These are phyloP conservation scores for Uromys caudimaculatus DNA, from an alignment of 2,797 vertebrate species.

Conservation along the genomic window DNA sequence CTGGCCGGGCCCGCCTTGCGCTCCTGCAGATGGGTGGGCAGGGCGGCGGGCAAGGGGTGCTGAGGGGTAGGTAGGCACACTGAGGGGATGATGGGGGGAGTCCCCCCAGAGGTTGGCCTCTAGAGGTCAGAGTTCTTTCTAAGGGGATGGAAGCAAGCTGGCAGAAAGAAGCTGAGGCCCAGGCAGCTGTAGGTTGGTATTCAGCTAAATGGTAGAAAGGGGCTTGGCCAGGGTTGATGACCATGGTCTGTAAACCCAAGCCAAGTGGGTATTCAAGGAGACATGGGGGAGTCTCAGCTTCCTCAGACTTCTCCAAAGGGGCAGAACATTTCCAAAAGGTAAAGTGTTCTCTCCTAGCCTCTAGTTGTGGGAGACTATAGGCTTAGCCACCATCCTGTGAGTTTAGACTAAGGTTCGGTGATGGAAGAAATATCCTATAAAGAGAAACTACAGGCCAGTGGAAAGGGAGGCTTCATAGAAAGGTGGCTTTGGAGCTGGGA, in stretches of 20 bases:
- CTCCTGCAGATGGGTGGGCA: slow-evolving; percentile 76
- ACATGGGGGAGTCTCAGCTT: neutral
- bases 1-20: slow-evolving; percentile 64
- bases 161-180: neutral
- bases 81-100: slow-evolving; percentile 27
- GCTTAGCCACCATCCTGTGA: neutral
- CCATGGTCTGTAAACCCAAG: neutral
- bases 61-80: slow-evolving; percentile 77
- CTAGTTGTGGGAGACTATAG: neutral
- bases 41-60: slow-evolving; percentile 60
- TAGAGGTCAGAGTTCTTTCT: slow-evolving; percentile 11
- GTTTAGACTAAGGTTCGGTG: neutral
- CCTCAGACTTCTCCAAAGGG: slow-evolving; percentile 1
- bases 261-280: neutral
- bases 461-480: neutral
- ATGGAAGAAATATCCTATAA: slow-evolving; percentile 37
- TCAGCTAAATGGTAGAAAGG: neutral
- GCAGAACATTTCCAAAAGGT: neutral
- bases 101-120: neutral
- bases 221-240: neutral
- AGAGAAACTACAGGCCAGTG: slow-evolving; percentile 1
- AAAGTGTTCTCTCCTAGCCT: neutral
- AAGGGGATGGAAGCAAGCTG: neutral
- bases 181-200: neutral
- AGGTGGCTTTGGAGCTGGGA: neutral